Conservation (phyloP, 2,113 vertebrate species). For the Callithrix jacchus region DNA sequence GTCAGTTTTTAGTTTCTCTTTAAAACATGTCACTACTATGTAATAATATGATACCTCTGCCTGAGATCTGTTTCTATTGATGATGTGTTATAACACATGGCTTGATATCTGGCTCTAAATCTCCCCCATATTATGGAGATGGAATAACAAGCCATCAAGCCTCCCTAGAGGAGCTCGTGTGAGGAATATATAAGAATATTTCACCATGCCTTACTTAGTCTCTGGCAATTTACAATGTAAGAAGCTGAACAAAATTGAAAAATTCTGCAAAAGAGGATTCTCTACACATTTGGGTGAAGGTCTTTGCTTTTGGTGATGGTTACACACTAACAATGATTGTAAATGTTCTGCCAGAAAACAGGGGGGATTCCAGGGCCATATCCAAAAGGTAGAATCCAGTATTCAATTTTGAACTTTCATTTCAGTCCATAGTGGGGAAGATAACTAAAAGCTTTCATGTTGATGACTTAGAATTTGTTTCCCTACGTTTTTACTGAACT, state of each 20-base stretch:
- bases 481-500: neutral
- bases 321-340: neutral
- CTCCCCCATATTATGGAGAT: neutral
- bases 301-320: neutral
- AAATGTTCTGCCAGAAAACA: neutral
- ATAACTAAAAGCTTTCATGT: slow-evolving; percentile 43
- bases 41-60: neutral
- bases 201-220: neutral
- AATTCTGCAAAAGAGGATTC: neutral
- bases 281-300: neutral
- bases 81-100: neutral
- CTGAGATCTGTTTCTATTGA: neutral
- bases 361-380: neutral
- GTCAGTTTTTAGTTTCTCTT: neutral
- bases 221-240: neutral
- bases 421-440: neutral
- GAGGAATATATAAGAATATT: neutral
- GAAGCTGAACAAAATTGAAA: neutral
- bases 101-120: neutral
- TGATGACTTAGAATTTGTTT: neutral
- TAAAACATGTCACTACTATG: neutral
- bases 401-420: slow-evolving; percentile 14
- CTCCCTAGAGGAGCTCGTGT: neutral
- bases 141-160: neutral
- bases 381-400: neutral